Base-by-base conservation (phyloP, 2,888 invertebrate species). In the Pyralis farinalis region DNA sequence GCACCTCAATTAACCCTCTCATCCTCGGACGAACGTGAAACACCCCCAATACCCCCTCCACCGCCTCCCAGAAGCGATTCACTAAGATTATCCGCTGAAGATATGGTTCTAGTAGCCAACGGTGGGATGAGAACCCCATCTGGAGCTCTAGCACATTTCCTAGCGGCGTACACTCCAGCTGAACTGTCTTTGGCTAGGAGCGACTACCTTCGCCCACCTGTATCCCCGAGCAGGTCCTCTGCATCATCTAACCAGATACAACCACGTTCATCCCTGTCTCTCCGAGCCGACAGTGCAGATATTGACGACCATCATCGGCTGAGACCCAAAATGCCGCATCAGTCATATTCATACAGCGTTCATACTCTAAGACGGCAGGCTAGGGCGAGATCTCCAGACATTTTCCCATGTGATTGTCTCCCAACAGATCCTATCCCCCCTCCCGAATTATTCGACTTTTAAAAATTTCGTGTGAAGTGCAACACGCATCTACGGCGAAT, bases 21-120 rank as follows among this genome's bases (percentile, higher is more conserved):
- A 5, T 44, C 43, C 7, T 34, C 38, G 20, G 39, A 38, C 38
- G 43, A 46, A 40, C 36, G 51, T 35, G 38, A 45, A 44, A 40
- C 50, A 21, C 54, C 48, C 38, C 55, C 48, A 31, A 38, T 51
- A 7, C 63, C 60, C 7, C 61, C 67, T 0, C 71, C 75, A 1
- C 76, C 80, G 1, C 80, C 79, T 0, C 77, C 82, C 0, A 55
- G 84, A 21, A 63, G 75, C 5, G 83, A 80, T 61, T 71, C 75
- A 42, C 65, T 83, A n/a, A 71, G 81, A 7, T 77, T 86, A 0
- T 85, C 87, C 25, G 81, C 85, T 7, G 87, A 85, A 37, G 82
- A 86, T 56, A 86, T 88, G 79, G 82, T 84, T 9, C 58, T 77
- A 1, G 72, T 87, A 1, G 88, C 87, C 37, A 87, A 88, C 71